These are phyloP conservation scores for Oxyura jamaicensis DNA, from an alignment of 2,113 vertebrate genomes.

Conservation along the genomic window DNA sequence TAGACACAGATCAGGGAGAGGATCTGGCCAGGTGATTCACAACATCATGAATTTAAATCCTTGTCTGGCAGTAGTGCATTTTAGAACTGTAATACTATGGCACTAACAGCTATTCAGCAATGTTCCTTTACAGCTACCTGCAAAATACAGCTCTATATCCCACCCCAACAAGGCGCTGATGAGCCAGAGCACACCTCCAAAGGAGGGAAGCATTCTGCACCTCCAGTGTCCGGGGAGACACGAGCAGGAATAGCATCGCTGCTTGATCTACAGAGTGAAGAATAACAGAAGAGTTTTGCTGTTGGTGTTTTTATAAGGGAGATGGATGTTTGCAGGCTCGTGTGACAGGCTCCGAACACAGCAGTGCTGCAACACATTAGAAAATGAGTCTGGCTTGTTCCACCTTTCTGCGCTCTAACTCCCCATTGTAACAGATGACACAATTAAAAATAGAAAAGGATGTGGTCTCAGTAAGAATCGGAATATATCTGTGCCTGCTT, in stretches of 20 bases:
- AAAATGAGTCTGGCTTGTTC: slow-evolving; percentile 9
- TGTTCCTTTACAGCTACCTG: neutral
- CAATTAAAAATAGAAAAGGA: slow-evolving; percentile 70
- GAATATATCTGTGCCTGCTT: slow-evolving; percentile 30
- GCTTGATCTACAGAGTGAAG: neutral
- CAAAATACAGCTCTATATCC: neutral
- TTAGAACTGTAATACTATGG: neutral
- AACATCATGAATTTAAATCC: neutral
- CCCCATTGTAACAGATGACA: slow-evolving; percentile 65
- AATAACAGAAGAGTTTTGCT: neutral
- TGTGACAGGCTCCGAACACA: neutral
- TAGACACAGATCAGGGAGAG: neutral
- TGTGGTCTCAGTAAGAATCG: slow-evolving; percentile 47
- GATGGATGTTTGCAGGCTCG: neutral
- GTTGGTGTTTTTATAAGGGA: slow-evolving; percentile 2
- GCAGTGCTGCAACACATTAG: neutral
- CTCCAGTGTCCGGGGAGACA: neutral
- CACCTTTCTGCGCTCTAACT: slow-evolving; percentile 49
- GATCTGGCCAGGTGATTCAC: neutral
- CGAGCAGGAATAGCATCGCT: neutral
- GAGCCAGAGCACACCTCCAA: neutral
- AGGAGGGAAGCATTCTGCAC: neutral
- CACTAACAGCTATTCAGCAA: neutral
- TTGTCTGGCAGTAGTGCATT: neutral
- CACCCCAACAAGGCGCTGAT: neutral